Percentiles rank a stretch among this genome's conserved stretches.
These are phyloP conservation scores for Stenodema calcarata DNA, from an alignment of 2,888 invertebrate species.

Conservation along the genomic window DNA sequence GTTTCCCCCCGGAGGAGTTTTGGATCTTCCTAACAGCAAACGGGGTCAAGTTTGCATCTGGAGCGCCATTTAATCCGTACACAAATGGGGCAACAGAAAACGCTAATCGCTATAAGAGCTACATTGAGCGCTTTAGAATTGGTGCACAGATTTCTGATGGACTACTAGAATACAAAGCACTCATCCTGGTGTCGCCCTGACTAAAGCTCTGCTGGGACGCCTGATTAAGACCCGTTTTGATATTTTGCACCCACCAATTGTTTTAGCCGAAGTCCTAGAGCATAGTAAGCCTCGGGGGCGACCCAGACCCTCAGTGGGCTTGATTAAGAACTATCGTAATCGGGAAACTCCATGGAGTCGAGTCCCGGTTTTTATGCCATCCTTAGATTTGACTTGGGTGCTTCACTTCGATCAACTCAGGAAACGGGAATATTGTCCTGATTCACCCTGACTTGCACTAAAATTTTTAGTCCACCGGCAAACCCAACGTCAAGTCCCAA, in stretches of 20 bases:
- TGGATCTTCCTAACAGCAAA: background rate
- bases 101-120: conserved; percentile 23
- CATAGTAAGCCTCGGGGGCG: no score
- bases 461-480: no score
- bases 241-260: background rate
- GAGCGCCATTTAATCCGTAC: background rate
- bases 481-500: no score
- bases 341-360: background rate
- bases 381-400: background rate
- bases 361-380: background rate
- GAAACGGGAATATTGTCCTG: background rate
- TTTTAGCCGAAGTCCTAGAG: background rate
- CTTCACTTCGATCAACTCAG: background rate
- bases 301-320: background rate
- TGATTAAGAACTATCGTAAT: background rate
- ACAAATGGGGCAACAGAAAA: conserved; percentile 47
- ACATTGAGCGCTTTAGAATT: background rate
- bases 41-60: background rate
- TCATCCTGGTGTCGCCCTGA: background rate
- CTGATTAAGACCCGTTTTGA: background rate
- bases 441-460: no score
- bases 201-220: background rate
- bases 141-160: background rate
- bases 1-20: conserved; percentile 20
- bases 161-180: background rate